Base-by-base conservation (phyloP, 2,797 vertebrate genomes). In the Enteromius unitaeniatus region DNA sequence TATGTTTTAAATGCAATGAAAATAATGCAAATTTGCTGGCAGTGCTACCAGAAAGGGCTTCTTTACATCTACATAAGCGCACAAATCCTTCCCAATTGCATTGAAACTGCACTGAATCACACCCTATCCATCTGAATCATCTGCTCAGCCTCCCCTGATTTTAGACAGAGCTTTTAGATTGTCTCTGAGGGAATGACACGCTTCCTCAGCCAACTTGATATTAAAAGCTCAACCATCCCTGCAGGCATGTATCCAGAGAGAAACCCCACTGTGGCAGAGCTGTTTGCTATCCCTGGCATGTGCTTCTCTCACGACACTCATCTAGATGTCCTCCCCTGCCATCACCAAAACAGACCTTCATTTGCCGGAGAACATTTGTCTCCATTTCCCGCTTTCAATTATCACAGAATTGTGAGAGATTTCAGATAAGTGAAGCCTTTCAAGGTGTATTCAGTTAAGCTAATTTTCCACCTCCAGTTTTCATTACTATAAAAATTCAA, bases 271-370 rank as follows among this genome's bases (percentile, higher is more conserved):
- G 84, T 83, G 86, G 72, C 72, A 40, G 78, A 84, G 85, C 85
- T 88, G 85, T 84, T 89, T 89, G 84, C 86, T 84, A 88, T 88
- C 88, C 86, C 69, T 88, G 86, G 81, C 88, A 84, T 88, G 84
- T 87, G 77, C 85, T 72, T 74, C 77, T 82, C 83, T 88, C 85
- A 84, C 70, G 72, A 78, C 85, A 86, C 74, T 26, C 81, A 88
- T 78, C 83, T 79, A 75, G 67, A 87, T 60, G 75, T 65, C 78
- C 53, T 73, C 37, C 51, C 64, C 28, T 76, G 78, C 55, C 72
- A 62, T 79, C 72, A 64, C 67, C 60, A 53, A 74, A 77, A 82
- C 62, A 77, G 26, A 64, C 34, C 70, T 7, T 42, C 49, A 15
- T 49, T 83, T 21, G 60, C 45, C 15, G 17, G 42, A 49, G 49